Evolutionary conservation across 2,888 invertebrate genomes (phyloP).

Genomic region (Euphydryas editha): DNA sequence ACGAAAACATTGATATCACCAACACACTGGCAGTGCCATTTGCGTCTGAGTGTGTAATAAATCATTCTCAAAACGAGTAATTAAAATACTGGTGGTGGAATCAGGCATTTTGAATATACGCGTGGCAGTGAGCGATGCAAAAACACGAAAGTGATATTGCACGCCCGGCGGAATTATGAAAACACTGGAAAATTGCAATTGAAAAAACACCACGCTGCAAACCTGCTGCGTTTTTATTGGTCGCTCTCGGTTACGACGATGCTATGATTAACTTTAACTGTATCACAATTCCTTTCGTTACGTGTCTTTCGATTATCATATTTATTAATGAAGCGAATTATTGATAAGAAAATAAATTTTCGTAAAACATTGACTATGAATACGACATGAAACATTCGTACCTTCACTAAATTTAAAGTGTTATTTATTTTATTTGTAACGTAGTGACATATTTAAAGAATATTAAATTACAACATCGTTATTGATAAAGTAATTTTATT

Average conservation of each 20-base stretch:
- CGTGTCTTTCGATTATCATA: not conserved
- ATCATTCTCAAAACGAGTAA: slow-evolving; percentile 82
- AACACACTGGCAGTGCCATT: slow-evolving; percentile 58
- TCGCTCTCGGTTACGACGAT: not conserved
- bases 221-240: slow-evolving; percentile 20
- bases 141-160: slow-evolving; percentile 60
- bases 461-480: slow-evolving; percentile 2
- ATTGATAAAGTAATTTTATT: slow-evolving; percentile 5
- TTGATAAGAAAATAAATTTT: not conserved
- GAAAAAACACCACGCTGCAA: slow-evolving; percentile 27
- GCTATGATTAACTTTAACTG: not conserved
- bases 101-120: slow-evolving; percentile 75
- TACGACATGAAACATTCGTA: not conserved
- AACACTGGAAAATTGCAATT: slow-evolving; percentile 44
- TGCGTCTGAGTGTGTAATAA: slow-evolving; percentile 67
- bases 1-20: slow-evolving; percentile 52
- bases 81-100: slow-evolving; percentile 81
- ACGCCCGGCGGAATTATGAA: slow-evolving; percentile 52
- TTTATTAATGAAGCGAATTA: not conserved
- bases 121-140: slow-evolving; percentile 54
- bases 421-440: not conserved
- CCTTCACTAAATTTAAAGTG: not conserved
- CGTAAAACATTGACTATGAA: not conserved
- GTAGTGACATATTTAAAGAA: not conserved
- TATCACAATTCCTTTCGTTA: not conserved